Evolutionary conservation across 2,797 vertebrate species (phyloP), one percentile per base, ranked within the genome.

Genomic region (Furcifer pardalis): DNA sequence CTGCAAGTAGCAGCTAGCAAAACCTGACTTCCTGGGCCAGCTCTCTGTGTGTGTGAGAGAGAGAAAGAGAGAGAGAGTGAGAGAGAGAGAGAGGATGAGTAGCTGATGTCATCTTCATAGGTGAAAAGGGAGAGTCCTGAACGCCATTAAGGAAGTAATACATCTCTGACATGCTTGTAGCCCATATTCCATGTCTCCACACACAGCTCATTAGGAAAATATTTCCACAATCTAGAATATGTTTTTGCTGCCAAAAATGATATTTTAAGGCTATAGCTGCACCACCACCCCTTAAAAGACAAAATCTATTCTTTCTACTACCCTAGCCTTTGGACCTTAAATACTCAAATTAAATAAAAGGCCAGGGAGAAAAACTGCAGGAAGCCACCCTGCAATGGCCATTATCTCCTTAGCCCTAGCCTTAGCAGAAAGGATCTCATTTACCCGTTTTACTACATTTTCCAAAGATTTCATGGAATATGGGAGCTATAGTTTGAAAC

Each of bases 1-100:
- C 89, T 73, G 72, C 84, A 91, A 42, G 62, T 68, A 89, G 92
- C 73, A 90, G 80, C 82, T 91, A 62, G 90, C 84, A 92, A 92
- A 81, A 92, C 60, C 59, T 66, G 81, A 93, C 89, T 93, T 94
- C 92, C 96, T 89, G 86, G 91, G 91, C 89, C 89, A 89, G 89
- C 84, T 92, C 86, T 88, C 42, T 49, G 21, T 65, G 85, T 65
- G 72, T 27, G 63, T 35, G 52, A 83, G 74, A 52, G 73, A 15
- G 56, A 5, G 2, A 60, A 25, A 25, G 4, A 65, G 27, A 65
- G 13, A 66, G 15, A 66, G 32, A 66, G n/a, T n/a, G n/a, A n/a
- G 8, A 40, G 7, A 40, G 21, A 69, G 66, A 52, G 88, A 84
- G 88, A 84, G 6, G 82, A 88, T 83, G 23, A 89, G 91, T 91